Conservation (phyloP, 2,888 invertebrate genomes). For the Drosophila dives region DNA sequence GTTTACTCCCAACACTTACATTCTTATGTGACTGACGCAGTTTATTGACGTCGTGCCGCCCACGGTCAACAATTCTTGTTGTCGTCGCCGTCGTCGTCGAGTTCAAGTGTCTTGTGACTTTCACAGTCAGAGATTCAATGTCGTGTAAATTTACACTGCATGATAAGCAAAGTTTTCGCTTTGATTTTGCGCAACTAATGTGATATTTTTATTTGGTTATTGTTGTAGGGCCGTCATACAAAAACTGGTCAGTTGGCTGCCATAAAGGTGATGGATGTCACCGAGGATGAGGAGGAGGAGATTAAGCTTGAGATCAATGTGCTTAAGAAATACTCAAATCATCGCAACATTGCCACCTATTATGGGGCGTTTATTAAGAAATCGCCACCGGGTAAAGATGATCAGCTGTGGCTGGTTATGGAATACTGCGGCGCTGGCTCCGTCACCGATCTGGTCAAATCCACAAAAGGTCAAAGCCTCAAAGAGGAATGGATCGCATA, state of each 20-base stretch:
- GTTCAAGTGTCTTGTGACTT: constrained; percentile 47
- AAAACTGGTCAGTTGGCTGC: constrained; percentile 99
- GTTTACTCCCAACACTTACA: constrained; percentile 62
- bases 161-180: constrained; percentile 39
- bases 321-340: constrained; percentile 99
- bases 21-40: constrained; percentile 47
- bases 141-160: constrained; percentile 7
- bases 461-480: constrained; percentile 98
- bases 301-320: constrained; percentile 99
- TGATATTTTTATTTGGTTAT: constrained; percentile 1
- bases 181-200: constrained; percentile 7
- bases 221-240: constrained; percentile 96
- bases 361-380: constrained; percentile 99
- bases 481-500: constrained; percentile 99
- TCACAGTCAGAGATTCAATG: constrained; percentile 44
- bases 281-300: constrained; percentile 99
- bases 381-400: constrained; percentile 99
- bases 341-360: constrained; percentile 99
- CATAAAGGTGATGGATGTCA: constrained; percentile 99
- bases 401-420: constrained; percentile 99
- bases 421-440: constrained; percentile 99
- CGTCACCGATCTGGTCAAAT: constrained; percentile 99
- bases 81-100: constrained; percentile 27
- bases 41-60: constrained; percentile 61
- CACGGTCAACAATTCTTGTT: constrained; percentile 43